Evolutionary conservation across 1,140 invertebrate species (phyloP).

Genomic region (Eubasilissa regina): DNA sequence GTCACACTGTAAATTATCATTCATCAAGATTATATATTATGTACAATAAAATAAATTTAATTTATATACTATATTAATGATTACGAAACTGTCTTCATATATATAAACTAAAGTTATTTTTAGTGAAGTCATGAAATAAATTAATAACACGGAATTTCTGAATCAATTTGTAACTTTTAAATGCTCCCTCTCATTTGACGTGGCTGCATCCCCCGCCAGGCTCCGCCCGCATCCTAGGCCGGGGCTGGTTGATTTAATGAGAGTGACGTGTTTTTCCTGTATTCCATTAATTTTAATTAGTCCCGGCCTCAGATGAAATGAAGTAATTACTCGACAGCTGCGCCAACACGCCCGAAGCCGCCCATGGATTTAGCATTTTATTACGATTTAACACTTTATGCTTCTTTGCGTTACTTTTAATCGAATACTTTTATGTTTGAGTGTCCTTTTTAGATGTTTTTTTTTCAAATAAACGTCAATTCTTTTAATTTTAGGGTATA

Average conservation of each 20-base stretch:
- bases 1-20: no score
- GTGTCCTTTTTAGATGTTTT: neutral
- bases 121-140: no score
- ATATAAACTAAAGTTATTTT: no score
- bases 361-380: conserved; percentile 41
- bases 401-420: conserved; percentile 36
- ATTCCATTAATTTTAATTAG: conserved; percentile 61
- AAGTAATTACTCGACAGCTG: conserved; percentile 59
- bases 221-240: neutral
- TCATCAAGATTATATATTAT: no score
- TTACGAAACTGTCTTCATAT: no score
- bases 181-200: neutral
- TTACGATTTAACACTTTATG: conserved; percentile 40
- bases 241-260: conserved; percentile 55
- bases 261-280: conserved; percentile 58
- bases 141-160: no score
- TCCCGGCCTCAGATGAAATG: conserved; percentile 53
- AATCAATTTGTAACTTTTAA: neutral
- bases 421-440: conserved; percentile 33
- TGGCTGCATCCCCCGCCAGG: neutral
- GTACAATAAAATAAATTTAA: no score
- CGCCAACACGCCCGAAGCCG: conserved; percentile 40
- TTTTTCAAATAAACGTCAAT: no score
- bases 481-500: no score
- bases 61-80: no score